Base-by-base conservation (phyloP, 2,113 vertebrate genomes). In the Phyllopteryx taeniolatus region DNA sequence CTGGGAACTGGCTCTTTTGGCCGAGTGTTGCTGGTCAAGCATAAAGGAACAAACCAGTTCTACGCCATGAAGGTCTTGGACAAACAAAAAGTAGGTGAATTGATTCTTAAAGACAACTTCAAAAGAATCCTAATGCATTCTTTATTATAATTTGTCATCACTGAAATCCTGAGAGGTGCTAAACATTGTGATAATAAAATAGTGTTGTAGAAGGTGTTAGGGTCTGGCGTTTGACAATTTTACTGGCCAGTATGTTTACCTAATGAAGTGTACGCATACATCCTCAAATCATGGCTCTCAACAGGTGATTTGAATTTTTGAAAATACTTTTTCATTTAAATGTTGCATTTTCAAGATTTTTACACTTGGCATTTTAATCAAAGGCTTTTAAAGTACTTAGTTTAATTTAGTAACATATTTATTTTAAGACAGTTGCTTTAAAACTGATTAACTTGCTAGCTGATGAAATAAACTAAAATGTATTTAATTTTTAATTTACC, bases 51-150 rank as follows among this genome's bases (percentile, higher is more conserved):
- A 70, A 97, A 96, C 81, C 96, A 96, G 93, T 98, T 98, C 94
- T 97, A 96, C 61, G 98, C 98, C 83, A 99, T 99, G 97, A 99
- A 99, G 94, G 98, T 99, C 90, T 91, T 99, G 93, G 97, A 99
- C 92, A 99, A 98, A 92, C 96, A 99, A 87, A 99, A 99, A 94
- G 97, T 98, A 75, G 75, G 94, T 92, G 0, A 8, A 61, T 0
- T 68, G 67, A 69, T 70, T 22, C 72, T 69, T 51, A 19, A 71
- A 63, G 20, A 65, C 42, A 46, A 20, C 11, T 8, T 10, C 65
- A 68, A 35, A 5, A 31, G 15, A 6, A 31, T 12, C 11, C 15
- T 68, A 27, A 10, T 35, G 65, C 46, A 9, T 51, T 44, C 13
- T 47, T 14, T n/a, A 2, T 51, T 19, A 49, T 15, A 49, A 51